Conservation (phyloP, 1,140 invertebrate species). For the Pseudomyrmex flavicornis region DNA sequence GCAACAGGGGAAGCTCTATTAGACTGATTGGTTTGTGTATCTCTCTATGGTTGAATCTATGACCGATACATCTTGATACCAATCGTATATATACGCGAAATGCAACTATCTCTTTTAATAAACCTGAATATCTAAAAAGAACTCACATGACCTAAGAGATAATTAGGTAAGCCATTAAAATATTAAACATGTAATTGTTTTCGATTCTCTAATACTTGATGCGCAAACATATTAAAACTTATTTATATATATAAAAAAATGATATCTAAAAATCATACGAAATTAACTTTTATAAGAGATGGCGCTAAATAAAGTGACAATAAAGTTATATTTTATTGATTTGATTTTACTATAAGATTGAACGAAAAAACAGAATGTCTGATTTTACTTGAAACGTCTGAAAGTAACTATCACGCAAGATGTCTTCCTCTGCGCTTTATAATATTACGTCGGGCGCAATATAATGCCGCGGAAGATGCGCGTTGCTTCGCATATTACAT, state of each 20-base stretch:
- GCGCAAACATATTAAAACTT: no score
- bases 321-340: constrained; percentile 28
- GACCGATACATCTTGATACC: constrained; percentile 68
- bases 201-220: no score
- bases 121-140: no score
- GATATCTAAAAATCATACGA: background rate
- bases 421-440: constrained; percentile 8
- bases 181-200: no score
- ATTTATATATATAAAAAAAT: no score
- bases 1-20: constrained; percentile 75
- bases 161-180: no score
- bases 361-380: background rate
- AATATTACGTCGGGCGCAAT: constrained; percentile 27
- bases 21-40: constrained; percentile 76
- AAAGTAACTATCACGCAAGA: constrained; percentile 24
- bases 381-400: background rate
- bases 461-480: constrained; percentile 27
- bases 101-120: constrained; percentile 50
- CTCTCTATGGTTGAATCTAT: constrained; percentile 57
- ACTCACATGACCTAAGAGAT: no score
- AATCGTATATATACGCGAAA: constrained; percentile 24
- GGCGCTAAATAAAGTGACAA: constrained; percentile 48
- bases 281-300: no score
- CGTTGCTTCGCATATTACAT: constrained; percentile 40
- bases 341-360: background rate